phyloP scores from a whole-genome alignment of 2,888 invertebrate genomes.

The Kryphioiulus occultus region DNA sequence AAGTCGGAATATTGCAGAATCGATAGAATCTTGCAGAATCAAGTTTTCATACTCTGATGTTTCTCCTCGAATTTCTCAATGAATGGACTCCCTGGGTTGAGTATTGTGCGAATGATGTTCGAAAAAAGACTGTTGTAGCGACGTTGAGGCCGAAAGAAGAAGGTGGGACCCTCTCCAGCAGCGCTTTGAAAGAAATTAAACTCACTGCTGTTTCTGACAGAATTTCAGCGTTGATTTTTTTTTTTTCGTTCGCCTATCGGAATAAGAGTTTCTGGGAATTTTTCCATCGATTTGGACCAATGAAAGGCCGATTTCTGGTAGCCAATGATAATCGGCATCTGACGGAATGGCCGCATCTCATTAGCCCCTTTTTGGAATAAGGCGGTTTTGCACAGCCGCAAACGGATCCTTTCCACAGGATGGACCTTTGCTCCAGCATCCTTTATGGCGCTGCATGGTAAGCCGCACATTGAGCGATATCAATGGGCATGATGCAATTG shows the following conservation, averaged over 20 bases:
- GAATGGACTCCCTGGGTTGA: neutral
- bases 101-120: neutral
- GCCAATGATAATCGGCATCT: conserved; percentile 5
- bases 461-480: neutral
- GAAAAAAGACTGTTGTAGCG: neutral
- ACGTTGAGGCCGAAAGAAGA: neutral
- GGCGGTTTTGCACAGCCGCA: conserved; percentile 5
- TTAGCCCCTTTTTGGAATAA: neutral
- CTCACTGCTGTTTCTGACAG: neutral
- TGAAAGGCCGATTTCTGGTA: neutral
- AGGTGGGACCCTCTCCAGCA: neutral
- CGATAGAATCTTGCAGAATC: no score
- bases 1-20: no score
- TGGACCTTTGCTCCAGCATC: neutral
- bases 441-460: no score
- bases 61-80: neutral
- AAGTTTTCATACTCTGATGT: no score
- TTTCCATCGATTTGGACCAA: neutral
- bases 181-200: neutral
- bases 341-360: conserved; percentile 5
- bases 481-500: neutral
- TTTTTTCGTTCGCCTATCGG: neutral
- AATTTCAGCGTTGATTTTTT: neutral
- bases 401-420: neutral
- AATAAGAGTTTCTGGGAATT: neutral